A percentile compares a stretch with the other conserved stretches of the same genome.
Conservation (phyloP, 2,888 invertebrate species). For the Tachina grossa region DNA sequence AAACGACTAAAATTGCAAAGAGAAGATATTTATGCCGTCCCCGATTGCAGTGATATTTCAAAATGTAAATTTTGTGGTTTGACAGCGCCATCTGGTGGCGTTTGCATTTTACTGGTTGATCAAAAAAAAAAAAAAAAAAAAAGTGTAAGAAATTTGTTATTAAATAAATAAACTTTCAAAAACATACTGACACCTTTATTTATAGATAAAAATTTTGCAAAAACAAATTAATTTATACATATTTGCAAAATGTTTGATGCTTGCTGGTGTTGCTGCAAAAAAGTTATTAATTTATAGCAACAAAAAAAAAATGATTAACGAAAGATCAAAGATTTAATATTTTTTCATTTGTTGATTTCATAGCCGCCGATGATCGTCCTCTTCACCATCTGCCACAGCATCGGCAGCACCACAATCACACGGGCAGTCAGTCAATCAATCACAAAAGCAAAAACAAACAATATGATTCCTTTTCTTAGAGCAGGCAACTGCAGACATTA, state of each 20-base stretch:
- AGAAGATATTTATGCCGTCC: neutral
- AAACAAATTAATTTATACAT: conserved; percentile 3
- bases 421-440: conserved; percentile 67
- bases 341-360: conserved; percentile 55
- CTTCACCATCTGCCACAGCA: neutral
- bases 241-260: conserved; percentile 50
- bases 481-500: neutral
- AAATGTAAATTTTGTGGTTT: conserved; percentile 54
- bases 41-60: conserved; percentile 18
- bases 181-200: conserved; percentile 70
- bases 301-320: conserved; percentile 29
- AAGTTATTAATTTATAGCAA: neutral
- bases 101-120: conserved; percentile 32
- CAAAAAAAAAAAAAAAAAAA: conserved; percentile 1
- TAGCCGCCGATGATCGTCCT: conserved; percentile 41
- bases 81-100: conserved; percentile 71
- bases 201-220: conserved; percentile 56
- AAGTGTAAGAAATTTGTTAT: neutral
- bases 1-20: conserved; percentile 1
- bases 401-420: conserved; percentile 20
- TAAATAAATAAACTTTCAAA: conserved; percentile 67
- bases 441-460: conserved; percentile 51
- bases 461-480: conserved; percentile 40
- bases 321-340: conserved; percentile 67
- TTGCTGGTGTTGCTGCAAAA: neutral